Conservation (phyloP, 2,888 invertebrate genomes). For the Incurvaria masculella region DNA sequence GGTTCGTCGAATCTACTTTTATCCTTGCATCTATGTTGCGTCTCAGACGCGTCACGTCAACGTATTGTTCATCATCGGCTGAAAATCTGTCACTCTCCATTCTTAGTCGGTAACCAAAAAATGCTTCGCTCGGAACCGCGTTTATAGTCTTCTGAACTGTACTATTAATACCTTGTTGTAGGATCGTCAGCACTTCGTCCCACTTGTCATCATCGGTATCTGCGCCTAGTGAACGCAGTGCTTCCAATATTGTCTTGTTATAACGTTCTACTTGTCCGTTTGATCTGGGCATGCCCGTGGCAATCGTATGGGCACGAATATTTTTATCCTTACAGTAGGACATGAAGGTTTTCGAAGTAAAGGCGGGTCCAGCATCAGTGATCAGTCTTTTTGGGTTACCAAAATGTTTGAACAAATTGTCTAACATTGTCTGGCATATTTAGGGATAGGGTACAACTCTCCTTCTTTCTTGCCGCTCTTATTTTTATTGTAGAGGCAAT, state of each 20-base stretch:
- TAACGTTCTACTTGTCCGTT: constrained; percentile 21
- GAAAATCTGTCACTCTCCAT: constrained; percentile 11
- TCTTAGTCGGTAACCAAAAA: constrained; percentile 17
- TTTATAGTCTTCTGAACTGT: constrained; percentile 18
- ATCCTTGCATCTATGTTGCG: constrained; percentile 1
- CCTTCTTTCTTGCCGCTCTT: constrained; percentile 15
- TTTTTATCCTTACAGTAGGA: not conserved
- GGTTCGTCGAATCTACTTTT: not conserved
- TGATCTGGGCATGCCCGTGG: constrained; percentile 17
- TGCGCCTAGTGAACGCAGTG: constrained; percentile 18
- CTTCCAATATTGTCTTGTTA: constrained; percentile 21
- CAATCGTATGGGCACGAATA: constrained; percentile 14
- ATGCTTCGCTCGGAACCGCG: constrained; percentile 18
- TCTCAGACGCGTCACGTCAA: constrained; percentile 3
- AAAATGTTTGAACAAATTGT: constrained; percentile 1
- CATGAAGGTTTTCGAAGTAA: no score
- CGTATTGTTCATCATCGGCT: constrained; percentile 2
- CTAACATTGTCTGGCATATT: constrained; percentile 15
- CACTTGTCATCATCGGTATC: constrained; percentile 18
- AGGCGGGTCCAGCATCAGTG: not conserved
- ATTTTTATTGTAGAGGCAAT: constrained; percentile 23
- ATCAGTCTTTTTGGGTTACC: not conserved
- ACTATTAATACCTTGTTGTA: constrained; percentile 23
- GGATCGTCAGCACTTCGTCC: constrained; percentile 19
- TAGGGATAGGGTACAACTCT: constrained; percentile 12